These are phyloP conservation scores for Columba livia DNA, from an alignment of 2,113 vertebrate genomes.

Conservation along the genomic window DNA sequence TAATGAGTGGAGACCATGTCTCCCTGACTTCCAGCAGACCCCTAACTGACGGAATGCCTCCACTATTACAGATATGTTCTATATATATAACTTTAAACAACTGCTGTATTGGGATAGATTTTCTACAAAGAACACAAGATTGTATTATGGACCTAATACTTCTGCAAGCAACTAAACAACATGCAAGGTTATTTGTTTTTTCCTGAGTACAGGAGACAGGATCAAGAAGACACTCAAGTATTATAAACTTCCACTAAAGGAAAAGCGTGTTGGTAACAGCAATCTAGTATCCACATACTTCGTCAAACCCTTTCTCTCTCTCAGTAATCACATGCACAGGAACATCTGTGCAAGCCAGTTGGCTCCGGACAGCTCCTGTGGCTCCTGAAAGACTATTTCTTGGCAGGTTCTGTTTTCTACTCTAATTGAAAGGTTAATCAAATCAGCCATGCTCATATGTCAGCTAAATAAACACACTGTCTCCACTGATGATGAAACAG, in stretches of 20 bases:
- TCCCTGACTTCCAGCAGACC: not conserved
- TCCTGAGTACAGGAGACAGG: not conserved
- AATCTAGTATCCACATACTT: not conserved
- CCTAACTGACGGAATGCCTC: not conserved
- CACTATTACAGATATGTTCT: rapidly evolving
- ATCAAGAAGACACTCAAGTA: not conserved
- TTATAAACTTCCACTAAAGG: not conserved
- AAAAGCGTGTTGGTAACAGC: not conserved
- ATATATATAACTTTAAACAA: not conserved
- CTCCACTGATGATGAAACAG: slow-evolving; percentile 57
- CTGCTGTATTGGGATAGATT: not conserved
- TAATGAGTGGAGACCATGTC: rapidly evolving
- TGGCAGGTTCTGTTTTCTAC: slow-evolving; percentile 57
- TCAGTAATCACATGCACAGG: not conserved
- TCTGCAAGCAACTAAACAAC: not conserved
- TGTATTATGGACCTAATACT: rapidly evolving
- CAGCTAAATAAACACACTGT: slow-evolving; percentile 60
- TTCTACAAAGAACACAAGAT: not conserved
- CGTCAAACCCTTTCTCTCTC: not conserved
- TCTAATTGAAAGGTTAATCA: slow-evolving; percentile 73
- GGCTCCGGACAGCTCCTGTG: slow-evolving; percentile 69
- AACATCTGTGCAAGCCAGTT: slow-evolving; percentile 65
- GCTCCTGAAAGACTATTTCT: slow-evolving; percentile 60
- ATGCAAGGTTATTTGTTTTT: not conserved
- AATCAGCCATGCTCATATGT: slow-evolving; percentile 52